A percentile compares a stretch with the other conserved stretches of the same genome.
Evolutionary conservation across 2,113 vertebrate genomes (phyloP).

Genomic region (Chaetodon auriga): DNA sequence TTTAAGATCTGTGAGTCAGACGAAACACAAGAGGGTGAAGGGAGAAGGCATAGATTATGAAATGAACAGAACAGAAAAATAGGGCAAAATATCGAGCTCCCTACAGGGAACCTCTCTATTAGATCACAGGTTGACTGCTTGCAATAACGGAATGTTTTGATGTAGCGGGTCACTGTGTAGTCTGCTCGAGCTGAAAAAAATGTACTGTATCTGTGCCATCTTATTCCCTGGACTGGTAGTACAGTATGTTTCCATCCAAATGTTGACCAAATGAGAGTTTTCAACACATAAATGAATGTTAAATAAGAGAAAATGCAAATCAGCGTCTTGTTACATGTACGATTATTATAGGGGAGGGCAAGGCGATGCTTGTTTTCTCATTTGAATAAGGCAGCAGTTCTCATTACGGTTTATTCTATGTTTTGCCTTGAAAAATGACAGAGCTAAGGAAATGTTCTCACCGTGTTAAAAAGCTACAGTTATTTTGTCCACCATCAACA

Average conservation of each 20-base stretch:
- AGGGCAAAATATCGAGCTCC: conserved; percentile 28
- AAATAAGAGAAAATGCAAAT: neutral
- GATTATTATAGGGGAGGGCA: neutral
- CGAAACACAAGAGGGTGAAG: neutral
- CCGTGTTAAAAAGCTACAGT: neutral
- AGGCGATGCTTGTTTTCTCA: neutral
- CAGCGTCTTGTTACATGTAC: neutral
- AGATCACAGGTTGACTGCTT: conserved; percentile 39
- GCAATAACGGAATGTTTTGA: conserved; percentile 40
- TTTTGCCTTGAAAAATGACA: neutral
- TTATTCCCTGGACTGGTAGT: neutral
- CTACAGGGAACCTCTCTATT: neutral
- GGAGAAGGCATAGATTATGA: neutral
- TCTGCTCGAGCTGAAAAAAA: neutral
- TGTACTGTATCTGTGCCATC: neutral
- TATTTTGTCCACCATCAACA: neutral
- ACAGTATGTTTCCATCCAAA: neutral
- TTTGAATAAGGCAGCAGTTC: neutral
- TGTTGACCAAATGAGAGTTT: neutral
- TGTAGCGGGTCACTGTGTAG: conserved; percentile 1
- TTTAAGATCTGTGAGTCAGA: neutral
- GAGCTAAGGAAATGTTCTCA: neutral
- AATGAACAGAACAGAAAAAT: conserved; percentile 15
- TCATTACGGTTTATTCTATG: neutral
- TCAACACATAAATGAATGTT: neutral